Evolutionary conservation across 37 sponge, comb jelly and placozoan genomes (phyloP).

Genomic region (Hormiphora californensis): DNA sequence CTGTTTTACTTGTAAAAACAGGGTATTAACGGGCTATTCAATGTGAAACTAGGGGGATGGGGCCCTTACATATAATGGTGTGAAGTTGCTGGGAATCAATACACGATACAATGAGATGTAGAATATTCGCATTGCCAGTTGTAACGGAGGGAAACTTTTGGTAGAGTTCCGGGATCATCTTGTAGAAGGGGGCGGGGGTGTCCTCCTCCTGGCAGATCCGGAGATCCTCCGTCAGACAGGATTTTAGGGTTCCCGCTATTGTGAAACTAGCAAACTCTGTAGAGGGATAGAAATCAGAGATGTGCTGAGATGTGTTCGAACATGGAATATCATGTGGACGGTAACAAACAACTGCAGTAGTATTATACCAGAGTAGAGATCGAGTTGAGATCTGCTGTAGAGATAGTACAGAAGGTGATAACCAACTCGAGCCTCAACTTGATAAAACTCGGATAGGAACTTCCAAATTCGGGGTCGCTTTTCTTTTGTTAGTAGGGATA

Average conservation of each 20-base stretch:
- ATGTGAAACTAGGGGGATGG: too few species aligned
- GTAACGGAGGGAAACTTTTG: slow-evolving; percentile 47
- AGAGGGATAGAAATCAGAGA: not conserved
- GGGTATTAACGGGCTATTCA: too few species aligned
- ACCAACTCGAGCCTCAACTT: slow-evolving; percentile 26
- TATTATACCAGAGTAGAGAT: slow-evolving; percentile 17
- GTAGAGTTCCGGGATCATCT: slow-evolving; percentile 40
- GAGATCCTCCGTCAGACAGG: slow-evolving; percentile 47
- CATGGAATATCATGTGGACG: not conserved
- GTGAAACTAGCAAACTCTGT: slow-evolving; percentile 43
- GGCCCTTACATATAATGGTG: slow-evolving; percentile 23
- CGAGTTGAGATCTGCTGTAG: slow-evolving; percentile 39
- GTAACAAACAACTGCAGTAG: too few species aligned
- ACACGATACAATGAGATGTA: slow-evolving; percentile 43
- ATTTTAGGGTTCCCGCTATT: not conserved
- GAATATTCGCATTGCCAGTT: slow-evolving; percentile 26
- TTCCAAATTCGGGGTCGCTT: slow-evolving; percentile 51
- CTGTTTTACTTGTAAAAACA: too few species aligned
- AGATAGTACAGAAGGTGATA: slow-evolving; percentile 36
- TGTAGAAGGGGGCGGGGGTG: slow-evolving; percentile 35
- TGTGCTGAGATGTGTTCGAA: not conserved
- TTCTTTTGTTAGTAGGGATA: slow-evolving; percentile 44
- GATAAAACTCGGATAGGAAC: slow-evolving; percentile 42
- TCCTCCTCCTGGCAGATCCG: slow-evolving; percentile 52
- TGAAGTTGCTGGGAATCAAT: slow-evolving; percentile 51